These are phyloP conservation scores for Acrossocheilus wenchowensis DNA, from an alignment of 2,797 vertebrate species.

Conservation along the genomic window DNA sequence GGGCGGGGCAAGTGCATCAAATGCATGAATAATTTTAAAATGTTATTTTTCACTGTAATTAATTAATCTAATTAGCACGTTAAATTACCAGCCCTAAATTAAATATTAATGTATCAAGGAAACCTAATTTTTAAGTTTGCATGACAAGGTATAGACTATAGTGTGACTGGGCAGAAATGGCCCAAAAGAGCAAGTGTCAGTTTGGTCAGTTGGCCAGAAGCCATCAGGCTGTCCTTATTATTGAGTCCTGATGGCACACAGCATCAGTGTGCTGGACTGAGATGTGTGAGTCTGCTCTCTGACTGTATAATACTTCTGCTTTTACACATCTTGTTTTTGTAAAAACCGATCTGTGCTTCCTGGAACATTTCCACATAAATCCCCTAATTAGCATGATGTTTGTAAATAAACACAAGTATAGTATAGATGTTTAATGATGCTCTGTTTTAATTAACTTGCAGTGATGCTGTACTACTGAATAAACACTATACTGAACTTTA, in stretches of 20 bases:
- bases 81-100: too few relatives aligned
- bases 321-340: constrained; percentile 6
- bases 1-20: too few relatives aligned
- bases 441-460: background rate
- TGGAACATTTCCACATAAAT: background rate
- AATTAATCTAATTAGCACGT: too few relatives aligned
- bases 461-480: background rate
- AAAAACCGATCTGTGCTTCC: background rate
- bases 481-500: background rate
- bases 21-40: too few relatives aligned
- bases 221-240: background rate
- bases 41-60: too few relatives aligned
- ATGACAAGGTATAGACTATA: background rate
- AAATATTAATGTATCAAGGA: too few relatives aligned
- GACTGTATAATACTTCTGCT: background rate
- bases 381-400: background rate
- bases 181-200: background rate
- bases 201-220: background rate
- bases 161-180: background rate
- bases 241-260: background rate
- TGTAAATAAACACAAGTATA: background rate
- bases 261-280: background rate
- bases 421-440: background rate
- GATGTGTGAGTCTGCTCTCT: background rate
- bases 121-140: background rate